phyloP scores from a whole-genome alignment of 1,140 invertebrate species.

The Potamilus streckersoni region DNA sequence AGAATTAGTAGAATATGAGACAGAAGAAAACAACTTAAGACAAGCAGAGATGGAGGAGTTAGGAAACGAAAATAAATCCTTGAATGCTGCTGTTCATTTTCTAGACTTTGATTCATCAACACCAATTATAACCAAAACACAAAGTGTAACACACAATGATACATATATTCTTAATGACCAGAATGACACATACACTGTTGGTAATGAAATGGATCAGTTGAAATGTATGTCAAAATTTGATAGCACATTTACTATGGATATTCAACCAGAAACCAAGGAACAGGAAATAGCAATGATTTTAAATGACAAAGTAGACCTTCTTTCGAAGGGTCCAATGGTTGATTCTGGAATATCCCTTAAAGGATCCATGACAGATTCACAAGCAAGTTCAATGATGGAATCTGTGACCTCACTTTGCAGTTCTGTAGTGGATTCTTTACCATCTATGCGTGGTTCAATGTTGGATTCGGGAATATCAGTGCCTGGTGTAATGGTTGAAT shows the following conservation, averaged over 20 bases:
- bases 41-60: constrained; percentile 23
- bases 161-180: constrained; percentile 3
- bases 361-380: constrained; percentile 21
- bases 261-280: not conserved
- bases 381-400: not conserved
- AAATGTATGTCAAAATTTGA: constrained; percentile 2
- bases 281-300: constrained; percentile 7
- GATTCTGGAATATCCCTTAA: constrained; percentile 21
- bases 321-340: constrained; percentile 8
- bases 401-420: constrained; percentile 3
- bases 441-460: constrained; percentile 19
- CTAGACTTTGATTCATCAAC: constrained; percentile 19
- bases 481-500: constrained; percentile 18
- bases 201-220: constrained; percentile 7
- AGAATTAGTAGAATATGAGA: constrained; percentile 23
- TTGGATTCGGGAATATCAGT: constrained; percentile 27
- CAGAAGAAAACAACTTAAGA: constrained; percentile 13
- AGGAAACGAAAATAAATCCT: constrained; percentile 21
- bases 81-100: constrained; percentile 24
- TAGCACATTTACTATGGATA: constrained; percentile 14
- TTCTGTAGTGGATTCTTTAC: constrained; percentile 11
- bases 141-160: not conserved
- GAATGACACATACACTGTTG: constrained; percentile 22
- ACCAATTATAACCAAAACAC: not conserved
- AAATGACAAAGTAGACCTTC: constrained; percentile 2